These are phyloP conservation scores for Lophotis ruficrista DNA, from an alignment of 2,113 vertebrate species.

Conservation along the genomic window DNA sequence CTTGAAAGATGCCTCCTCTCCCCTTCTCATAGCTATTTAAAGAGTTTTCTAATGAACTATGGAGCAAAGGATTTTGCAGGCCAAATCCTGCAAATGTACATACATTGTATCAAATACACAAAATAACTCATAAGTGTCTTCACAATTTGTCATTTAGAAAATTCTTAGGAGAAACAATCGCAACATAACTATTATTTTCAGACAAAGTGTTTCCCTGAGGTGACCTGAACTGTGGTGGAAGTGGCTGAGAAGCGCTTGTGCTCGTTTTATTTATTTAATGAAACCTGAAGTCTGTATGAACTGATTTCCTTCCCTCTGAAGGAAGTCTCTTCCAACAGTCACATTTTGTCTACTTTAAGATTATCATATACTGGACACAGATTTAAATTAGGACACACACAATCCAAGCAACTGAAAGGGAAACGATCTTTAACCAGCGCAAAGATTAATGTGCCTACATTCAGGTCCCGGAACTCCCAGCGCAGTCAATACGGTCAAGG, in stretches of 20 bases:
- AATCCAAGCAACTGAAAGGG: not conserved
- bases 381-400: not conserved
- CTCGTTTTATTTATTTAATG: not conserved
- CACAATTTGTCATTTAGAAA: not conserved
- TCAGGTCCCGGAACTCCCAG: not conserved
- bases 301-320: not conserved
- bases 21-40: not conserved
- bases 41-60: not conserved
- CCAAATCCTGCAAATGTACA: not conserved
- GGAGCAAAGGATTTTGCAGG: not conserved
- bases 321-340: not conserved
- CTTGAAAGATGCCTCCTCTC: not conserved
- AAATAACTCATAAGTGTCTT: not conserved
- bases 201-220: not conserved
- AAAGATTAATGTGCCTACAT: not conserved
- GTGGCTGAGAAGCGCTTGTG: not conserved
- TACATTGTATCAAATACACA: not conserved
- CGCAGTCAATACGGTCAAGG: accelerated
- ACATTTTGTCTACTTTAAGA: not conserved
- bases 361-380: not conserved
- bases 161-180: not conserved
- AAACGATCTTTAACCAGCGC: not conserved
- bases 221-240: not conserved
- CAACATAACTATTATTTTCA: not conserved
- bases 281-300: not conserved